A percentile compares a stretch with the other conserved stretches of the same genome.
These are phyloP conservation scores for Rhinichthys osculus DNA, from an alignment of 2,797 vertebrate genomes.

Conservation along the genomic window DNA sequence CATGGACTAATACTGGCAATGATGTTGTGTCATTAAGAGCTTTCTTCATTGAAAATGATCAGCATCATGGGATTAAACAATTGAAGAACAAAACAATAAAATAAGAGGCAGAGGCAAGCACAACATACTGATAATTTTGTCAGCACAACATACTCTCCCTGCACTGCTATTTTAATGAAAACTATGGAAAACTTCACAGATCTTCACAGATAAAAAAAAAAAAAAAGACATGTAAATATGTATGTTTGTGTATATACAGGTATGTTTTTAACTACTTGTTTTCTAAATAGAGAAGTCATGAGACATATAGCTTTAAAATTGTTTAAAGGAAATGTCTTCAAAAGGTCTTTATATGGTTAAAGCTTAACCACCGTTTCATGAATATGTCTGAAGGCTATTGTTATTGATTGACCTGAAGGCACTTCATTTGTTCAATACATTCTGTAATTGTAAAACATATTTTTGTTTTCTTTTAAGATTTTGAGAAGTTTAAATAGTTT, in stretches of 20 bases:
- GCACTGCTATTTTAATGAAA: constrained; percentile 63
- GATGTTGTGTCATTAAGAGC: too few relatives aligned
- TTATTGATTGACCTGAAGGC: constrained; percentile 58
- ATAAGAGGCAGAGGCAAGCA: too few relatives aligned
- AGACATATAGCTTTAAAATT: constrained; percentile 82
- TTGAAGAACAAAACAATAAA: too few relatives aligned
- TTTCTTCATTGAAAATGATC: too few relatives aligned
- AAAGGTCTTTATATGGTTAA: constrained; percentile 68
- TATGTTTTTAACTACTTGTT: constrained; percentile 83
- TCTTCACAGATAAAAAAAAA: constrained; percentile 62
- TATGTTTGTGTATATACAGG: constrained; percentile 83
- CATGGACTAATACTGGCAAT: too few relatives aligned
- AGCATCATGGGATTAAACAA: too few relatives aligned
- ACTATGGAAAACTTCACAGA: constrained; percentile 64
- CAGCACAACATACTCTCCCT: constrained; percentile 63
- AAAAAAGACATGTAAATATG: constrained; percentile 81
- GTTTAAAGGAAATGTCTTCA: constrained; percentile 67
- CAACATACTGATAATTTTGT: constrained; percentile 35
- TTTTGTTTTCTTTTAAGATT: neutral
- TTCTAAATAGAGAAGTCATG: constrained; percentile 82
- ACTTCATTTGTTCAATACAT: constrained; percentile 34
- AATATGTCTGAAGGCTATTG: constrained; percentile 63
- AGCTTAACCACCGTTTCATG: constrained; percentile 64
- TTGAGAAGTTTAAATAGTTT: neutral
- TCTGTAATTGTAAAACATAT: constrained; percentile 15